Evolutionary conservation across 2,113 vertebrate species (phyloP), one percentile per base, ranked within the genome.

Genomic region (Seriola dumerili): DNA sequence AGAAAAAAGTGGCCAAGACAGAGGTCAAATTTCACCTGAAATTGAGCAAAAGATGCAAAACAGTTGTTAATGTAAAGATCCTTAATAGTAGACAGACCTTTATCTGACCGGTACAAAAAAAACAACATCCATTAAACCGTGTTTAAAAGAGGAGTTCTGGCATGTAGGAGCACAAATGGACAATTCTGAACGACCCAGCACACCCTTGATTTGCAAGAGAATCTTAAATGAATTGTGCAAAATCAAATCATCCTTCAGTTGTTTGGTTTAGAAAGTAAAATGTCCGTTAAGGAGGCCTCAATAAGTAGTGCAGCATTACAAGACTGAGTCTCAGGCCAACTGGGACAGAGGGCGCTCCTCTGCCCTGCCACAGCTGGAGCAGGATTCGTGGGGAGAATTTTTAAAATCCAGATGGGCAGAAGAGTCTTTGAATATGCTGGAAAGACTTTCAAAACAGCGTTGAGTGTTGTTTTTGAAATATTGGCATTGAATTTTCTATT

Each of bases 401-500:
- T 54, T 54, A n/a, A 13, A 57, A 57, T 57, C 25, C 55, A 57
- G 55, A 57, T 13, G 5, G 21, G 6, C 4, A 67, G 19, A 59
- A 6, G 14, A 17, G 55, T 65, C 38, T 8, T 75, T 34, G 36
- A 21, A 17, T 42, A 67, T 67, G 50, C 48, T 32, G 4, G 29
- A 71, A 64, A 78, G 73, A n/a, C 50, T 61, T 64, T 29, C 29
- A 29, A 29, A 29, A 29, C 29, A 29, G 55, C 4, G 7, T 19
- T 5, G 12, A 61, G 36, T 21, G 5, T 32, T 29, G 29, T 29
- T 42, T 76, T 48, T 65, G 29, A 65, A 76, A 66, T n/a, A 66
- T 23, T 58, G 64, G 29, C 48, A 73, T 40, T 23, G 62, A n/a
- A 52, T 57, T 23, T 50, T 75, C 65, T 44, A 40, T 74, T 23